Conservation (phyloP, 1,140 invertebrate species). For the Galleria mellonella region DNA sequence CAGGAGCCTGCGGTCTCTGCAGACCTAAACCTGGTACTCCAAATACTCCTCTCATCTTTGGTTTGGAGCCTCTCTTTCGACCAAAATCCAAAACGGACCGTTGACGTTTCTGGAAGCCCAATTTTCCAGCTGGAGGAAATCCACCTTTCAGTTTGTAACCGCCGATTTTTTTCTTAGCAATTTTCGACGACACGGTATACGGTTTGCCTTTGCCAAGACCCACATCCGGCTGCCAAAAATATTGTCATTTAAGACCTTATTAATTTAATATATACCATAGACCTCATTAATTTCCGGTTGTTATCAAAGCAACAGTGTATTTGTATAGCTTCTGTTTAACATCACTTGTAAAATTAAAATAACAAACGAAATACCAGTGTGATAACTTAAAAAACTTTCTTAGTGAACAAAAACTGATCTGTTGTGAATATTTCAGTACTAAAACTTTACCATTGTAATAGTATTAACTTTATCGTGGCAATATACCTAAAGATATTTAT, state of each 20-base stretch:
- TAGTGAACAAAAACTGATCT: too few relatives aligned
- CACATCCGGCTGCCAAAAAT: slow-evolving; percentile 67
- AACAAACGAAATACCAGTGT: too few relatives aligned
- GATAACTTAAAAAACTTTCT: too few relatives aligned
- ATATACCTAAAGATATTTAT: too few relatives aligned
- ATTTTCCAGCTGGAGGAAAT: slow-evolving; percentile 79
- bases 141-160: slow-evolving; percentile 76
- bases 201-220: slow-evolving; percentile 88
- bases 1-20: slow-evolving; percentile 76
- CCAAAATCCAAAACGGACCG: slow-evolving; percentile 82
- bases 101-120: slow-evolving; percentile 82
- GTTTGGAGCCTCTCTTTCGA: slow-evolving; percentile 86
- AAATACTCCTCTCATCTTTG: slow-evolving; percentile 90
- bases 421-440: too few relatives aligned
- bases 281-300: too few relatives aligned
- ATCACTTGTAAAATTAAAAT: too few relatives aligned
- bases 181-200: slow-evolving; percentile 81
- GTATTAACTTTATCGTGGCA: too few relatives aligned
- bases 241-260: neutral
- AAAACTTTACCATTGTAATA: too few relatives aligned
- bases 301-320: too few relatives aligned
- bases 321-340: too few relatives aligned
- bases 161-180: slow-evolving; percentile 85
- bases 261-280: neutral
- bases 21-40: slow-evolving; percentile 85